Base-by-base conservation (phyloP, 2,797 vertebrate species). In the Pelodytes ibericus region DNA sequence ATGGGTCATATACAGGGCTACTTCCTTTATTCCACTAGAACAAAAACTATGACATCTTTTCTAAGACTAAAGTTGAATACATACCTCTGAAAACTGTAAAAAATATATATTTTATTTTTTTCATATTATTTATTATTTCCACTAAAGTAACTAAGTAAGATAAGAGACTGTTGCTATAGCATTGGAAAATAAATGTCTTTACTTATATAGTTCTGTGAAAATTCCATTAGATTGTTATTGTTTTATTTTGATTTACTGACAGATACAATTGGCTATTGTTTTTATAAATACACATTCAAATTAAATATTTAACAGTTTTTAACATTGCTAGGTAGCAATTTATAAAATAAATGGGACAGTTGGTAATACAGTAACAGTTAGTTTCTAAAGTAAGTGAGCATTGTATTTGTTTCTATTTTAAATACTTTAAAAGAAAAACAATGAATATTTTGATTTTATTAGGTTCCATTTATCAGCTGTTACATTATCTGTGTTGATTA, bases 211-310 rank as follows among this genome's bases (percentile, higher is more conserved):
- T 4, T 25, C 6, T 61, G 18, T 22, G 22, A 72, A 72, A 72
- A 61, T 11, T 47, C 24, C n/a, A 61, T 72, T 44, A 56, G 22
- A 41, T 11, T 64, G 10, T 27, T 53, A 66, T 58, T 66, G 49
- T 47, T 65, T 65, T 16, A 44, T 44, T 65, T 66, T 65, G 5
- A 73, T 65, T 74, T 65, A 57, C 18, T 74, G 25, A 44, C 26
- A 44, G 7, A 65, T 41, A 7, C 30, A 33, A 3, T 47, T 18
- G 20, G 18, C 53, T 51, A 7, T 30, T 6, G 5, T 25, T 63
- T 61, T 36, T 18, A n/a, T 26, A 57, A 69, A 56, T 69, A 57
- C 15, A 57, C 41, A 47, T 41, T 25, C 13, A 13, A 36, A 49
- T 49, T 10, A 33, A 61, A 72, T 44, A 61, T 49, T 47, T 51